Conservation (phyloP, 2,888 invertebrate genomes). For the Ophioninae sp. region DNA sequence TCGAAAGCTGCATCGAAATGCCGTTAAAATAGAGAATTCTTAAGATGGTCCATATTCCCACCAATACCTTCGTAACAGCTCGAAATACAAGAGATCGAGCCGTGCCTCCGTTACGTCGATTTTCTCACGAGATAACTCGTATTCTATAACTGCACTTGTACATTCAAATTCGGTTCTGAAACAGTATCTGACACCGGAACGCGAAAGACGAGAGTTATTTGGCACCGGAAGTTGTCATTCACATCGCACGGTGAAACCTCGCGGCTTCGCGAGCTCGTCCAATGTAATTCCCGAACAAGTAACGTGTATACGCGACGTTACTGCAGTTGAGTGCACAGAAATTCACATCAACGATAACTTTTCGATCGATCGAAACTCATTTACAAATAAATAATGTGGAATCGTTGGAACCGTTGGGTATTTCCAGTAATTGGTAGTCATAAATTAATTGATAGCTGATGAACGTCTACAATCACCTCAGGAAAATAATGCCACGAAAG, state of each 20-base stretch:
- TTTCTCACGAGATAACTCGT: constrained; percentile 35
- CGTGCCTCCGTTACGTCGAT: constrained; percentile 29
- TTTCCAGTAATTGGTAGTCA: too few relatives aligned
- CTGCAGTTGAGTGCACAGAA: not conserved
- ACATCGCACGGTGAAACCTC: not conserved
- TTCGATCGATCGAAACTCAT: too few relatives aligned
- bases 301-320: constrained; percentile 16
- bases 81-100: constrained; percentile 20
- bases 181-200: constrained; percentile 35
- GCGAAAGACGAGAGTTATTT: constrained; percentile 33
- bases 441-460: too few relatives aligned
- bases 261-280: not conserved
- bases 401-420: too few relatives aligned
- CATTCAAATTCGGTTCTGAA: constrained; percentile 52
- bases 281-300: constrained; percentile 30
- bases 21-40: not conserved
- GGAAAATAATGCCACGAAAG: too few relatives aligned
- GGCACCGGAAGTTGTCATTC: constrained; percentile 45
- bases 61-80: constrained; percentile 16
- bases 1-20: too few relatives aligned
- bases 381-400: too few relatives aligned
- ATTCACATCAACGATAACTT: too few relatives aligned
- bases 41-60: constrained; percentile 3
- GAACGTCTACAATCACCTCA: too few relatives aligned
- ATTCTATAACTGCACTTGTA: constrained; percentile 36